Percentiles rank a stretch among this genome's conserved stretches.
Evolutionary conservation across 2,113 vertebrate genomes (phyloP).

Genomic region (Nettapus auritus): DNA sequence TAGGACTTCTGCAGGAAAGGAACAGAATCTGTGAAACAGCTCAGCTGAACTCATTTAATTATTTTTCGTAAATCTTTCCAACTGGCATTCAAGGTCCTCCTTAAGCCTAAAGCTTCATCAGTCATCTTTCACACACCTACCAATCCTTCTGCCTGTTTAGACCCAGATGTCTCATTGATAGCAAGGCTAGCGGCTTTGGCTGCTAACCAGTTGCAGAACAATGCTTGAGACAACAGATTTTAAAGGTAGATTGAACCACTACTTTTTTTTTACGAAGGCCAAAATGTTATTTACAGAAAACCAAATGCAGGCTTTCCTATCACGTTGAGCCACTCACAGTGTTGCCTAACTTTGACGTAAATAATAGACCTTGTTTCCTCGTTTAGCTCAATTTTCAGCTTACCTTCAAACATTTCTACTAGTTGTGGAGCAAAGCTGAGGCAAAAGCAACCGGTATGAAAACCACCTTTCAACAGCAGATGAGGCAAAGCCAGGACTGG

Average conservation of each 20-base stretch:
- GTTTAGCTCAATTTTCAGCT: neutral
- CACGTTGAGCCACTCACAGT: neutral
- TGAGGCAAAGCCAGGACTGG: neutral
- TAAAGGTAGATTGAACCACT: neutral
- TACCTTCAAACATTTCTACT: neutral
- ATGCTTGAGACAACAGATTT: neutral
- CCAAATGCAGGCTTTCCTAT: neutral
- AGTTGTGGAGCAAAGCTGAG: neutral
- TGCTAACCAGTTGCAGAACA: neutral
- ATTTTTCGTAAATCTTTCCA: neutral
- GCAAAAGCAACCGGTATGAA: neutral
- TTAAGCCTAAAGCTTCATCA: neutral
- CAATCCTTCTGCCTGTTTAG: neutral
- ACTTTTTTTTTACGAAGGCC: neutral
- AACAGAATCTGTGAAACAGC: neutral
- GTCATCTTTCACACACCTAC: neutral
- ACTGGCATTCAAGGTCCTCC: neutral
- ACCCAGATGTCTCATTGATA: neutral
- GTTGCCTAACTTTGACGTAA: neutral
- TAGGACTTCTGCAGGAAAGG: too few species aligned
- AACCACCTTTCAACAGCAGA: neutral
- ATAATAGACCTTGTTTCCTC: neutral
- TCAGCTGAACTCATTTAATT: neutral
- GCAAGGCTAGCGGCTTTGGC: neutral
- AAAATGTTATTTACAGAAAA: neutral